Conservation (phyloP, 2,888 invertebrate species). For the Pecten maximus region DNA sequence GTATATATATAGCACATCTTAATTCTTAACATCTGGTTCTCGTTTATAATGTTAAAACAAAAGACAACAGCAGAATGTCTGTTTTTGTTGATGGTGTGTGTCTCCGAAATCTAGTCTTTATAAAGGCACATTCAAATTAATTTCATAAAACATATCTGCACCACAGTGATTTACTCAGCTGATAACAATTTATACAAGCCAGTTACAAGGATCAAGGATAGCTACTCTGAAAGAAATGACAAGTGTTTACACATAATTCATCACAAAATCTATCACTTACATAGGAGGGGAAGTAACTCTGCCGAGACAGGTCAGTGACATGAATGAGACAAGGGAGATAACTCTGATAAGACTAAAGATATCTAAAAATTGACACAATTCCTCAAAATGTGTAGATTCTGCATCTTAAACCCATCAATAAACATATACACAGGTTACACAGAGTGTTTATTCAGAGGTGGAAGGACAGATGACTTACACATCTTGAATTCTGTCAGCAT, state of each 20-base stretch:
- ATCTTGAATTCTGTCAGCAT: constrained; percentile 84
- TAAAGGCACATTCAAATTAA: background rate
- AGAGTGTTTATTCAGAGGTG: too few relatives aligned
- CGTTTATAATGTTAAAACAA: background rate
- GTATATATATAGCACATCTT: constrained; percentile 17
- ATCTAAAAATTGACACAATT: background rate
- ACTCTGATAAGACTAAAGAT: background rate
- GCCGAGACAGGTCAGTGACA: background rate
- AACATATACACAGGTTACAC: too few relatives aligned
- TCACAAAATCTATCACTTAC: background rate
- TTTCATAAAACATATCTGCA: background rate
- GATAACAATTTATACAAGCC: background rate
- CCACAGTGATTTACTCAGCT: background rate
- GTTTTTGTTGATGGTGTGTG: background rate
- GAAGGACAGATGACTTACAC: constrained; percentile 64
- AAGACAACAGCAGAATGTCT: background rate
- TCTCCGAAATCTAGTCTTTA: background rate
- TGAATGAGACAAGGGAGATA: background rate
- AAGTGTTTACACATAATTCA: background rate
- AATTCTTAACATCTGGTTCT: constrained; percentile 20
- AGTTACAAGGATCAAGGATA: too few relatives aligned
- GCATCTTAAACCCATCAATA: background rate
- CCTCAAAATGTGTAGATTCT: too few relatives aligned
- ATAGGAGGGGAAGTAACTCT: background rate
- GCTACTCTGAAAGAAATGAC: too few relatives aligned